phyloP scores from a whole-genome alignment of 2,797 vertebrate species.

The Tarsius wallacei region DNA sequence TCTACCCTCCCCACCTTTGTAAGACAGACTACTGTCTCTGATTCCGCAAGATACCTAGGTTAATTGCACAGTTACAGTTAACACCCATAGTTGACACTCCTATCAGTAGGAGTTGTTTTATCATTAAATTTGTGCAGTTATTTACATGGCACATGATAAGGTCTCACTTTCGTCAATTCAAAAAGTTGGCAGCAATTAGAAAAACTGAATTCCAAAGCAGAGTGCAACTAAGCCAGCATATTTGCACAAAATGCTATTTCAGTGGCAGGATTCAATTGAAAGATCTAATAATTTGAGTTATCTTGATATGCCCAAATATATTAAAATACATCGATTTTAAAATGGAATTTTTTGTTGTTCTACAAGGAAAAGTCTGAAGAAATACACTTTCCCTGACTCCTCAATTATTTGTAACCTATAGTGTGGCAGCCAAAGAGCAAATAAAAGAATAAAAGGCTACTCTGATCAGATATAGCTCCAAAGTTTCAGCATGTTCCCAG shows the following conservation, averaged over 20 bases:
- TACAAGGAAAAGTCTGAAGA: background rate
- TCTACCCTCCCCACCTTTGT: background rate
- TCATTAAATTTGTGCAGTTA: background rate
- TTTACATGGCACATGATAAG: background rate
- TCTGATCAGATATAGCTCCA: background rate
- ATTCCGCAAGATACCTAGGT: background rate
- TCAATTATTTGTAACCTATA: background rate
- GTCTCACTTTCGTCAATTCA: background rate
- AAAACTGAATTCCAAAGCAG: slow-evolving; percentile 5
- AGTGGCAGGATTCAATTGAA: background rate
- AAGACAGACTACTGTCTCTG: background rate
- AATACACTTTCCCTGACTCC: background rate
- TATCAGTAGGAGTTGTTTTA: background rate
- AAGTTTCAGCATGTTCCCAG: background rate
- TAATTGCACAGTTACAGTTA: background rate
- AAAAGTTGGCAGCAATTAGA: background rate
- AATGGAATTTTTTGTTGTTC: background rate
- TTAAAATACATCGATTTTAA: background rate
- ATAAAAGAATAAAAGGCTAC: background rate
- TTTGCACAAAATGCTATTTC: background rate
- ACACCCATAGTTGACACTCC: background rate
- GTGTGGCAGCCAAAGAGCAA: background rate
- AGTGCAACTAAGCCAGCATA: background rate
- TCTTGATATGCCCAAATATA: background rate
- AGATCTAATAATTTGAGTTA: background rate